A percentile compares a stretch with the other conserved stretches of the same genome.
Conservation (phyloP, 2,888 invertebrate species). For the Subacronicta megacephala region DNA sequence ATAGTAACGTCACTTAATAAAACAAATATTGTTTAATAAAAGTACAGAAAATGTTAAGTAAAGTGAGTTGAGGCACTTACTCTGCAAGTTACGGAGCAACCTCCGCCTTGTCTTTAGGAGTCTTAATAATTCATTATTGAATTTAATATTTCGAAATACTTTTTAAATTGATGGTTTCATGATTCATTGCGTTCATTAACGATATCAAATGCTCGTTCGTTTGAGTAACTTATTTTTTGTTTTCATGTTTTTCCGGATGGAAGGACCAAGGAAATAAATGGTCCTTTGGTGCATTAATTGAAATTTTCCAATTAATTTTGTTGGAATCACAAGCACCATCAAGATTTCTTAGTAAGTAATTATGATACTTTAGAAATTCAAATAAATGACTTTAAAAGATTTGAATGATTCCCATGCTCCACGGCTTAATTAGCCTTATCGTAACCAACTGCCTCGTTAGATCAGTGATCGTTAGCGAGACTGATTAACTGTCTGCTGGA, state of each 20-base stretch:
- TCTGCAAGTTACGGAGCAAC: neutral
- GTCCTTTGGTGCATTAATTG: neutral
- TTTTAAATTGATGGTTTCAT: neutral
- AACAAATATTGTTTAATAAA: too few relatives aligned
- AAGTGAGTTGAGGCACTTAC: neutral
- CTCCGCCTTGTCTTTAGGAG: neutral
- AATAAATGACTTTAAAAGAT: too few relatives aligned
- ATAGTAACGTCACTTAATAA: too few relatives aligned
- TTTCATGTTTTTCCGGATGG: neutral
- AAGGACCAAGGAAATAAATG: neutral
- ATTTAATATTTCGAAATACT: neutral
- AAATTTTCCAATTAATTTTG: neutral
- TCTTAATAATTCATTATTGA: neutral
- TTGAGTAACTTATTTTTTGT: neutral
- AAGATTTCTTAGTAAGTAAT: too few relatives aligned
- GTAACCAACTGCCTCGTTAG: too few relatives aligned
- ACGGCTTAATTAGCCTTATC: too few relatives aligned
- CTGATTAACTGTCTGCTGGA: too few relatives aligned
- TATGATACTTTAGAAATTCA: too few relatives aligned
- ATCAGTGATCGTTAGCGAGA: too few relatives aligned
- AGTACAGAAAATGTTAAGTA: too few relatives aligned
- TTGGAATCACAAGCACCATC: neutral
- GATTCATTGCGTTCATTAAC: conserved; percentile 1
- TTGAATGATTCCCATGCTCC: too few relatives aligned
- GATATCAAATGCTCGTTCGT: neutral